phyloP scores from a whole-genome alignment of 64 coral and sea anemone genomes.

The Exaiptasia diaphana region DNA sequence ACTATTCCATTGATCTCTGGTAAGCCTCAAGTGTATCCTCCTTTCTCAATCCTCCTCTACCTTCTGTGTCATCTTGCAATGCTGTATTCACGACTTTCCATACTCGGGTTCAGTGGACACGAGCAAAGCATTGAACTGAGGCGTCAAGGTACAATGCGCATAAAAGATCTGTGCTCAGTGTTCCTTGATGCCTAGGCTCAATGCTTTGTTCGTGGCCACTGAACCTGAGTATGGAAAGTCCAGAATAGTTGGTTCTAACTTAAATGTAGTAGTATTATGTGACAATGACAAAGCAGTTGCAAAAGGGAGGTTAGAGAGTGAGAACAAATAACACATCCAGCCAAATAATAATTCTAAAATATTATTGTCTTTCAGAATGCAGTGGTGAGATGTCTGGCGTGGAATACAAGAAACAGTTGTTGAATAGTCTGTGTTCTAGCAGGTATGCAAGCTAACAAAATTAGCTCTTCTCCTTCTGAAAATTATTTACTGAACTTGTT shows the following conservation, averaged over 20 bases:
- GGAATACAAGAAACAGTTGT: constrained; percentile 81
- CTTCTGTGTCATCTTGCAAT: not conserved
- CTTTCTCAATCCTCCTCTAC: not conserved
- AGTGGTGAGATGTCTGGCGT: constrained; percentile 78
- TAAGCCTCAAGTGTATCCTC: not conserved
- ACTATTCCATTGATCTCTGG: constrained; percentile 69
- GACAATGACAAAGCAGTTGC: too few species aligned
- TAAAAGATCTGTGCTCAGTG: not conserved
- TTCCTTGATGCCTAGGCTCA: not conserved
- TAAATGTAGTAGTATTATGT: too few species aligned
- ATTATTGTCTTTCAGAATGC: too few species aligned
- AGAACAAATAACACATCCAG: too few species aligned
- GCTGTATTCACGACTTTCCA: too few species aligned
- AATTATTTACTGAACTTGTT: not conserved
- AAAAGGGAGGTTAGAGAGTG: too few species aligned
- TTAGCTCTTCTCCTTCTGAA: not conserved
- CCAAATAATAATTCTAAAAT: too few species aligned
- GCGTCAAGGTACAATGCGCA: too few species aligned
- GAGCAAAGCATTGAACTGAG: too few species aligned
- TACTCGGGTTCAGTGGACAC: too few species aligned
- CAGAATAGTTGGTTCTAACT: too few species aligned
- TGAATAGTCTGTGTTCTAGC: constrained; percentile 81
- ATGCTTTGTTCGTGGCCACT: not conserved
- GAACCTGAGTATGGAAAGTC: too few species aligned
- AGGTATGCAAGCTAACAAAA: not conserved